Evolutionary conservation across 1,140 invertebrate species (phyloP), one percentile per base, ranked within the genome.

Genomic region (Pseudomyrmex gracilis): DNA sequence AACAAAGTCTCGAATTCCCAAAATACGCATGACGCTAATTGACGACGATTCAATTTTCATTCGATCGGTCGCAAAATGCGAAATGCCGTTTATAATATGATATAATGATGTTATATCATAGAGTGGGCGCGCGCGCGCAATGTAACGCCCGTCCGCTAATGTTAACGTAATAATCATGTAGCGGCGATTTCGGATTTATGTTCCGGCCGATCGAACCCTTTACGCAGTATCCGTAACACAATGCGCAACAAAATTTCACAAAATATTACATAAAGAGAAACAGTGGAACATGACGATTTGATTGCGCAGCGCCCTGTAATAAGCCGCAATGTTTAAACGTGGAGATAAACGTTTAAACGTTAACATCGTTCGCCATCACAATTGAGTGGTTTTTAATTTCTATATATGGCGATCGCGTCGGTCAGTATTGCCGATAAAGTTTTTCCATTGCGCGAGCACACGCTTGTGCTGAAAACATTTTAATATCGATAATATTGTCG

Each of bases 151-250:
- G 34, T 34, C 20, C 76, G 53, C 53, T 34, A 80, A 80, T 1
- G 53, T 12, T 80, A 80, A 80, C 76, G 55, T 80, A 80, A 80
- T 80, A 80, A 70, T 71, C 66, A 58, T 80, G 43, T 71, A 34
- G 12, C 53, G 20, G 15, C 76, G 76, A 80, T 80, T 80, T 80
- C 53, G 53, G 55, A 80, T 70, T 80, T 80, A 71, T 22, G 45
- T 70, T 80, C 22, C 55, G 20, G 10, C 53, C 45, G 55, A 71
- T 22, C 66, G 53, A n/a, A 20, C 68, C 43, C 76, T 80, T 80
- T 80, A 71, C 22, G 10, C 43, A 34, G 20, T 47, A 70, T 80
- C 22, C n/a, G 45, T 70, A 70, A 71, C 47, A 53, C 66, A 58
- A 47, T 70, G 34, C 58, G 34, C 58, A 78, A 78, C 43, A 7